Conservation (phyloP, 2,888 invertebrate genomes). For the Morinoia aosen region DNA sequence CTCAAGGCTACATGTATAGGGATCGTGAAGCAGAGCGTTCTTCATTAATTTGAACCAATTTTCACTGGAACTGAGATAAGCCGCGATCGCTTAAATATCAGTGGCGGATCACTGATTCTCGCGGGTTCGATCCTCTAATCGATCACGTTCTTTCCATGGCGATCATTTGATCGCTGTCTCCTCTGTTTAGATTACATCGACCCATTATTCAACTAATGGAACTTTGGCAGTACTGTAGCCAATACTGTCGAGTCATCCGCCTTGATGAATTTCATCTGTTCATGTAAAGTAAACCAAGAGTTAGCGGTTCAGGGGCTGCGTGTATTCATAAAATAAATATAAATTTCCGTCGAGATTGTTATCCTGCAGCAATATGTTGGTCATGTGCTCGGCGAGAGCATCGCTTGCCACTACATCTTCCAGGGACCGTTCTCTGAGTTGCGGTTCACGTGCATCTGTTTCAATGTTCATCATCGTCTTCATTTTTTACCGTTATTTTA, state of each 20-base stretch:
- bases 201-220: slow-evolving; percentile 50
- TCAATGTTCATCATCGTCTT: too few relatives aligned
- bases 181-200: slow-evolving; percentile 47
- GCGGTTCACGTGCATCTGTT: too few relatives aligned
- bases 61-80: neutral
- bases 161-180: slow-evolving; percentile 39
- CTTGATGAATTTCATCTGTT: slow-evolving; percentile 48
- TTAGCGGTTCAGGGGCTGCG: slow-evolving; percentile 12
- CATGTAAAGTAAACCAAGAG: slow-evolving; percentile 37
- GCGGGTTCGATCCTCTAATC: slow-evolving; percentile 4
- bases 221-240: slow-evolving; percentile 38
- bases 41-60: neutral
- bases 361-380: neutral
- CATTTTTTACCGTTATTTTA: too few relatives aligned
- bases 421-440: too few relatives aligned
- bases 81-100: slow-evolving; percentile 32
- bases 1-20: neutral
- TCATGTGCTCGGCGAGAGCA: neutral
- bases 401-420: neutral
- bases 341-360: neutral
- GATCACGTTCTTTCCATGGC: neutral
- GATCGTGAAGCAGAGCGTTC: neutral
- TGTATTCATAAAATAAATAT: slow-evolving; percentile 32
- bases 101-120: slow-evolving; percentile 22
- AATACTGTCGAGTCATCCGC: slow-evolving; percentile 37